Base-by-base conservation (phyloP, 2,797 vertebrate genomes). In the Eurystomus glaucurus region DNA sequence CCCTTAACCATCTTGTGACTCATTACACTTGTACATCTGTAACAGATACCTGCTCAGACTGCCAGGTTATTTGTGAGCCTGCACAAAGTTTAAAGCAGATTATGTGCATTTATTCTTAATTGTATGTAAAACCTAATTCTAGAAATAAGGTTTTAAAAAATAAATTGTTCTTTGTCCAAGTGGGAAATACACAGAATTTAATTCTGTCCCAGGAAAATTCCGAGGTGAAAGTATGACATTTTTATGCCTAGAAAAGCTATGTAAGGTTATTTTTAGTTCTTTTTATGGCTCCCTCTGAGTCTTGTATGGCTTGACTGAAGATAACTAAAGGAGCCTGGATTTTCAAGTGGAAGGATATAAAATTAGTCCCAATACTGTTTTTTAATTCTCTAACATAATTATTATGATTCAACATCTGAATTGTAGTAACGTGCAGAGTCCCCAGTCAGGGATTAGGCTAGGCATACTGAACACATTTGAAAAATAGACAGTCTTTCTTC, bases 371-470 rank as follows among this genome's bases (percentile, higher is more conserved):
- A 85, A 61, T 88, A 91, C 91, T 87, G 58, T 76, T 92, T 94
- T 94, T 91, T 91, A 96, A 95, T 97, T 97, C 81, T 97, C 91
- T 88, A 95, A 84, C 89, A 95, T 84, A 94, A 91, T 97, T 93
- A 96, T 90, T 93, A 94, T 96, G 88, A 92, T 86, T 91, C 66
- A 84, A 86, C 62, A 90, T 88, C 88, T 94, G 85, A 96, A 91
- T 94, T 86, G 61, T 65, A 65, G 33, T 81, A 96, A 91, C 78
- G 69, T 84, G 45, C 48, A 51, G n/a, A 75, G 58, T 94, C 90
- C 65, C 82, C 0, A 10, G 41, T 58, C 69, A 90, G 79, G 66
- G 43, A 96, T 91, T 97, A 91, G 13, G 25, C 35, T 85, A 64
- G 35, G 66, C 84, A 35, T 62, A 43, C 55, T 77, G 86, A 93